Evolutionary conservation across 2,113 vertebrate species (phyloP).

Genomic region (Podocnemis expansa): DNA sequence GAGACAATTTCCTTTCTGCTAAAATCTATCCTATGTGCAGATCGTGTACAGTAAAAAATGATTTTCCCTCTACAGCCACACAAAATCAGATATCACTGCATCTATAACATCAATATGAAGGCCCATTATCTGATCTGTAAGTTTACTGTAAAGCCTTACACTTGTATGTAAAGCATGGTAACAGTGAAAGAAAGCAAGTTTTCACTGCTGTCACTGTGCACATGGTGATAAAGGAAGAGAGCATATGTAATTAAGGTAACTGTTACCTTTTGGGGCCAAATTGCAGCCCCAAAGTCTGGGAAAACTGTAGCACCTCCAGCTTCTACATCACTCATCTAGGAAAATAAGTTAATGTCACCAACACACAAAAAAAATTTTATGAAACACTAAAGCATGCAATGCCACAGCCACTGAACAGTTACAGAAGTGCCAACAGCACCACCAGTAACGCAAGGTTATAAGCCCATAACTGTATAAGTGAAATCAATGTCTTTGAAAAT

Average conservation of each 20-base stretch:
- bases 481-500: too few species aligned
- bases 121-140: neutral
- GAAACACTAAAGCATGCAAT: accelerated
- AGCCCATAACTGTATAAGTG: neutral
- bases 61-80: neutral
- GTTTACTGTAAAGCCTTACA: too few species aligned
- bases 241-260: neutral
- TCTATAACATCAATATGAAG: neutral
- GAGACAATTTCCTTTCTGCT: neutral
- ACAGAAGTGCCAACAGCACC: neutral
- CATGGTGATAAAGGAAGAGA: neutral
- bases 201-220: neutral
- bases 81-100: neutral
- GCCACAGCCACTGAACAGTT: neutral
- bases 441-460: neutral
- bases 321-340: conserved; percentile 96
- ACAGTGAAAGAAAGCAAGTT: neutral
- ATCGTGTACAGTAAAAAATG: accelerated
- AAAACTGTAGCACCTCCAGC: conserved; percentile 97
- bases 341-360: conserved; percentile 48
- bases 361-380: neutral
- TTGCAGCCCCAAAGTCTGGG: conserved; percentile 93
- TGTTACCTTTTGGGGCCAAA: conserved; percentile 92
- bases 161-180: neutral
- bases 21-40: neutral